These are phyloP conservation scores for Frieseomelitta varia DNA, from an alignment of 1,140 invertebrate genomes.

Conservation along the genomic window DNA sequence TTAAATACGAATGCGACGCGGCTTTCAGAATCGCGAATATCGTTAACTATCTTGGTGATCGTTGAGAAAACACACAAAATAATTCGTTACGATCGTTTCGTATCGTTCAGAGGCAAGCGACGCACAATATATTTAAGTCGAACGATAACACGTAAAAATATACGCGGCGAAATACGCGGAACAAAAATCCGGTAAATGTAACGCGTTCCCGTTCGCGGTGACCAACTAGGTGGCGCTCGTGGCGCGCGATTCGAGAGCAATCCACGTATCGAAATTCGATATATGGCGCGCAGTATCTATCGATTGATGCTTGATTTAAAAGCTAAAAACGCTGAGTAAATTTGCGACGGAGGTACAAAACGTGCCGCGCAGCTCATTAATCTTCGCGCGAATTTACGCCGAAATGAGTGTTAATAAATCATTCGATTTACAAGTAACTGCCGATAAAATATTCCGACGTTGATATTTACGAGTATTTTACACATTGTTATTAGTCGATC, in stretches of 20 bases:
- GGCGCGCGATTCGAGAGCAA: neutral
- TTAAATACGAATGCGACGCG: neutral
- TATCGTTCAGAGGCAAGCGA: neutral
- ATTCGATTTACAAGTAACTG: neutral
- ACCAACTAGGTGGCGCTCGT: neutral
- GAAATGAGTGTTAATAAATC: conserved; percentile 29
- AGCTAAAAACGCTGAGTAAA: neutral
- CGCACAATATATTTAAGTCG: neutral
- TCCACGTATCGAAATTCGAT: conserved; percentile 10
- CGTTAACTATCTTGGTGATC: neutral
- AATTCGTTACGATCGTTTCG: neutral
- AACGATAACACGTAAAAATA: neutral
- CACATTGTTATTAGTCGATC: neutral
- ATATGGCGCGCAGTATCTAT: neutral
- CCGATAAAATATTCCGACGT: neutral
- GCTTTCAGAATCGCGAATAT: neutral
- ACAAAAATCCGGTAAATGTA: neutral
- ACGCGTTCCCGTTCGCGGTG: too few relatives aligned
- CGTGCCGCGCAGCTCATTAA: neutral
- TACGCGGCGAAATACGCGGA: neutral
- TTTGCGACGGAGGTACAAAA: neutral
- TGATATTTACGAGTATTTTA: conserved; percentile 4
- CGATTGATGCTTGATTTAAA: conserved; percentile 2
- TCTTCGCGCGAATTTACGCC: neutral
- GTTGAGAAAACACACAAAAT: neutral